phyloP scores from a whole-genome alignment of 2,113 vertebrate species.

The Meles meles region DNA sequence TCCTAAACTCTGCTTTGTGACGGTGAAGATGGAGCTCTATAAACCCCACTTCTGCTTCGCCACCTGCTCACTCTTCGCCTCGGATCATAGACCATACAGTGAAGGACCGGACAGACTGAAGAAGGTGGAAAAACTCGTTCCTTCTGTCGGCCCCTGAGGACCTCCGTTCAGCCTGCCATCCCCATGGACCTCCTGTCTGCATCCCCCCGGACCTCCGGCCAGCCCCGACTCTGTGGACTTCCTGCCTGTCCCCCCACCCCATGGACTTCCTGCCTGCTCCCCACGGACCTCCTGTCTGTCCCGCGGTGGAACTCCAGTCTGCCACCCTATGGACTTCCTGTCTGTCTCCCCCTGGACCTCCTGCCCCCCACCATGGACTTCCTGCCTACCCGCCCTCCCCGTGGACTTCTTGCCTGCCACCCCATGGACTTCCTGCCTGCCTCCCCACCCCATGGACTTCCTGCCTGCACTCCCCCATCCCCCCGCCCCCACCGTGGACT shows the following conservation, averaged over 20 bases:
- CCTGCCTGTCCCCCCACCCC: no score
- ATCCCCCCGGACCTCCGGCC: no score
- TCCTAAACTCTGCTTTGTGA: background rate
- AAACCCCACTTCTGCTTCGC: background rate
- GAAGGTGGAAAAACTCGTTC: background rate
- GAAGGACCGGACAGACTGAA: background rate
- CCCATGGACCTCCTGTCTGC: no score
- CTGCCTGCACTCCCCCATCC: no score
- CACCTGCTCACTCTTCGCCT: background rate
- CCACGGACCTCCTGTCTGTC: background rate
- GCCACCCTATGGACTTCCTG: no score
- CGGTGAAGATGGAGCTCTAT: rapidly evolving
- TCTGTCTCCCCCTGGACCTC: background rate
- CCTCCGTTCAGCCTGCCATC: no score
- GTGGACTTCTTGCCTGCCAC: background rate
- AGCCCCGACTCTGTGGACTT: no score
- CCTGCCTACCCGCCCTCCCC: background rate
- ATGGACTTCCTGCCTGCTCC: no score
- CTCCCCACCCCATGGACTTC: no score
- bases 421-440: background rate
- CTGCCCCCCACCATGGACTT: background rate
- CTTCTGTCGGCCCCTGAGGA: background rate
- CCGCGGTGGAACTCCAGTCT: background rate
- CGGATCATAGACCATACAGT: rapidly evolving
- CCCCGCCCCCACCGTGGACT: no score